These are phyloP conservation scores for Globodera rostochiensis DNA, from an alignment of 1,140 invertebrate genomes.

Conservation along the genomic window DNA sequence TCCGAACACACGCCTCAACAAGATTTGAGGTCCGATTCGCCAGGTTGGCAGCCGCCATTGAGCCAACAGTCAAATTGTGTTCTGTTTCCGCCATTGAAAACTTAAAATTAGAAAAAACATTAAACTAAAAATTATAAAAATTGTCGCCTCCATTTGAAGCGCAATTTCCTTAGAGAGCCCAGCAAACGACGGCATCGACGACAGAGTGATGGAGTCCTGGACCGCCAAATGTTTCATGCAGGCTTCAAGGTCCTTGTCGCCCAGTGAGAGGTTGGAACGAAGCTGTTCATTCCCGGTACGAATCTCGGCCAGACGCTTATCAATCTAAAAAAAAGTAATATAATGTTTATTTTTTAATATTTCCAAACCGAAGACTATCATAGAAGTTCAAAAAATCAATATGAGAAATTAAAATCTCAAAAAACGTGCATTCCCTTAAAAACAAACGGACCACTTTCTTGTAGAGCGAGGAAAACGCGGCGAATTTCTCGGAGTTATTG, in stretches of 20 bases:
- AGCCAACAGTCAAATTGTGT: conserved; percentile 12
- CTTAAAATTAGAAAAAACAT: conserved; percentile 6
- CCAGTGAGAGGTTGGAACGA: conserved; percentile 10
- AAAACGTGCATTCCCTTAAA: not conserved
- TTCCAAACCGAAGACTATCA: too few relatives aligned
- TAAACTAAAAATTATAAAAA: not conserved
- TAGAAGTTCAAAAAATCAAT: not conserved
- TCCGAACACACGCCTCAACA: conserved; percentile 13
- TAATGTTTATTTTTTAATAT: too few relatives aligned
- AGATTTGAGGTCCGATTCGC: conserved; percentile 12
- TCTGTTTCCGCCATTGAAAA: not conserved
- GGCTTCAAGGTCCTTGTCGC: conserved; percentile 25
- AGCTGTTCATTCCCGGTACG: conserved; percentile 13
- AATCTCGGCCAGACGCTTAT: conserved; percentile 20
- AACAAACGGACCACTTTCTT: conserved; percentile 10
- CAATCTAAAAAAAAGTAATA: not conserved
- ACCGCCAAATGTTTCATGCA: conserved; percentile 18
- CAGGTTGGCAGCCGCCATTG: not conserved
- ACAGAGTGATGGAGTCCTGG: conserved; percentile 24
- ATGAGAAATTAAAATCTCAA: too few relatives aligned
- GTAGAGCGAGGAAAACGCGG: not conserved
- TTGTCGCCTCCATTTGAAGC: not conserved
- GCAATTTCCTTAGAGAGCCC: not conserved
- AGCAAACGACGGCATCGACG: conserved; percentile 4
- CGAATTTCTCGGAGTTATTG: conserved; percentile 13